Percentiles rank a stretch among this genome's conserved stretches.
Evolutionary conservation across 2,888 invertebrate genomes (phyloP).

Genomic region (Tachystola acroxantha): DNA sequence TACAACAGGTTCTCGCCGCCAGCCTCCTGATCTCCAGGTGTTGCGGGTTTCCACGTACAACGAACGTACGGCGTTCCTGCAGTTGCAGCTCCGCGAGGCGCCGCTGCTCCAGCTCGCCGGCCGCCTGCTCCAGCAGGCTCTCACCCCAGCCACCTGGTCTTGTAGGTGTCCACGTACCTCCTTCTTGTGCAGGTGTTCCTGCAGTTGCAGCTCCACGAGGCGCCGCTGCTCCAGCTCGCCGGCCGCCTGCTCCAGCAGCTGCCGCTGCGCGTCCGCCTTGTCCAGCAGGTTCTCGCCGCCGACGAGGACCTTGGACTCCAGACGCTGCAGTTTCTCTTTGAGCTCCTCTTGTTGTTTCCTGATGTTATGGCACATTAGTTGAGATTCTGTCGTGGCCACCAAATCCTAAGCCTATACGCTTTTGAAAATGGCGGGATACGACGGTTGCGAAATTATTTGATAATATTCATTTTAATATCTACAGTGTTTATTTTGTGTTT

Average conservation of each 20-base stretch:
- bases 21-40: conserved; percentile 96
- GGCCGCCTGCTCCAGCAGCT: conserved; percentile 91
- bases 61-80: conserved; percentile 87
- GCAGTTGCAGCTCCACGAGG: conserved; percentile 87
- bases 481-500: too few relatives aligned
- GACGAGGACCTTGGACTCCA: conserved; percentile 97
- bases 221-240: conserved; percentile 88
- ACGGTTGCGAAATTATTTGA: too few relatives aligned
- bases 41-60: conserved; percentile 83
- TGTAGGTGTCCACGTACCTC: conserved; percentile 83
- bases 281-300: conserved; percentile 99
- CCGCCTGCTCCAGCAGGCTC: conserved; percentile 92
- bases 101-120: conserved; percentile 87
- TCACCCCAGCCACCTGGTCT: conserved; percentile 97
- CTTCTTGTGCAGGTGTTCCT: conserved; percentile 90
- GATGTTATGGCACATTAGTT: too few relatives aligned
- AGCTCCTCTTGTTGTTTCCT: conserved; percentile 88
- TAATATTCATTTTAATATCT: too few relatives aligned
- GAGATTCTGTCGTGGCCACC: too few relatives aligned
- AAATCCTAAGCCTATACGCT: too few relatives aligned
- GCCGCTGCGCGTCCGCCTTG: conserved; percentile 96
- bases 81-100: conserved; percentile 88
- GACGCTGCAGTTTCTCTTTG: conserved; percentile 89
- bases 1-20: conserved; percentile 89
- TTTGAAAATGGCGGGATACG: too few relatives aligned